Base-by-base conservation (phyloP, 2,888 invertebrate species). In the Rhabditoides inermis region DNA sequence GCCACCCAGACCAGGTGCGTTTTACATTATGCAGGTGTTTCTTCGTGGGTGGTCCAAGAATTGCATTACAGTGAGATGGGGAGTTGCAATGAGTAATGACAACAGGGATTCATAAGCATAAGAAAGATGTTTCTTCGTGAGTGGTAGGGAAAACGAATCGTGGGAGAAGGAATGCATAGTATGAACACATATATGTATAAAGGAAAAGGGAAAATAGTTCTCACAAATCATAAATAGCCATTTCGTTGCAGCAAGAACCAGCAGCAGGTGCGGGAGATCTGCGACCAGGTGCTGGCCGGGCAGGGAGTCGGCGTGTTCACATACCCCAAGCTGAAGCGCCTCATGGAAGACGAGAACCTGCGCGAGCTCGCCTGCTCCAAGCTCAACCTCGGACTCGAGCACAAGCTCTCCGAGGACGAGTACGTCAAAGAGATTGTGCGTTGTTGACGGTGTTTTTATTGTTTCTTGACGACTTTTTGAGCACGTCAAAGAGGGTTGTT, bases 311-410 rank as follows among this genome's bases (percentile, higher is more conserved):
- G 94, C 20, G 95, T 95, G 90, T 82, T 98, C 45, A 91, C 94
- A 77, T 81, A 91, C 20, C 72, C 76, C 1, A 76, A 76, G 44
- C 53, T 76, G 22, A 53, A 48, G 47, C 15, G 69, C 12, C 81
- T 99, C 27, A 91, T 99, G 90, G 95, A 98, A 77, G 95, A 99
- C 78, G 98, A 99, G 79, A 92, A 89, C 44, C 91, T 95, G 78
- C 83, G 98, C 32, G 92, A 90, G 77, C 85, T 98, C 80, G 88
- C 94, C 36, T 85, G 98, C 45, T 88, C 88, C 64, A 89, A 92
- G 77, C 82, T 99, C 3, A 98, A 98, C 78, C 86, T 87, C 70
- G 91, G 91, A 48, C 83, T 92, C 51, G 91, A 90, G 72, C 84
- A 85, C 66, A 94, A 89, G 80, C 86, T 92, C 54, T 89, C 90